Base-by-base conservation (phyloP, 2,888 invertebrate species). In the Thymelicus acteon region DNA sequence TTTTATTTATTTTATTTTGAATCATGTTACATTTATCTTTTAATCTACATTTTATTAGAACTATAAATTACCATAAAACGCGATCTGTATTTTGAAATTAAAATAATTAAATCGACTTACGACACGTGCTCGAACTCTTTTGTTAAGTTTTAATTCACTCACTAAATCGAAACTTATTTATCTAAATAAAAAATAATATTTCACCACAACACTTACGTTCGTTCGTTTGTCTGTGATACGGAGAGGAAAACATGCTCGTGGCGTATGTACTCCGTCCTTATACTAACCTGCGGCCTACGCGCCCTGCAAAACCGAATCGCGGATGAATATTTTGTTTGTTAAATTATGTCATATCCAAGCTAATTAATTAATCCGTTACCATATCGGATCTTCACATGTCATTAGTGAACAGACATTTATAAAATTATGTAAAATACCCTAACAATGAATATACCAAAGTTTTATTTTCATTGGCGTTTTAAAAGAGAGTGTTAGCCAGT, bases 221-320 rank as follows among this genome's bases (percentile, higher is more conserved):
- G 85, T 85, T 84, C 86, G 86, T 88, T 80, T 79, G 82, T 85
- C 81, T 80, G 83, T 85, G 83, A 79, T 63, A 78, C 82, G 81
- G 76, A 74, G 88, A 86, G 85, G 85, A 90, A 88, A 88, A 85
- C 91, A 86, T 85, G 80, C 78, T 79, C 77, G 75, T 67, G 77
- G 73, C 74, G 75, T 78, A 72, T 74, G 78, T 72, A 76, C 78
- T 72, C 76, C 73, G 79, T 83, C 90, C 91, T 92, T 92, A 92
- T 92, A 92, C 83, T 80, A 72, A 73, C 74, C 67, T 63, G 69
- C 68, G 44, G 86, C 93, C 92, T 88, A 92, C 93, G 90, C 89
- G 60, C 52, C 71, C 69, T 15, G 76, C 73, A 61, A 77, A 77
- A 76, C 73, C 64, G 74, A 52, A 19, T 72, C 73, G 72, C 65